A percentile compares a stretch with the other conserved stretches of the same genome.
phyloP scores from a whole-genome alignment of 2,797 vertebrate species.

The Lagocephalus sceleratus region DNA sequence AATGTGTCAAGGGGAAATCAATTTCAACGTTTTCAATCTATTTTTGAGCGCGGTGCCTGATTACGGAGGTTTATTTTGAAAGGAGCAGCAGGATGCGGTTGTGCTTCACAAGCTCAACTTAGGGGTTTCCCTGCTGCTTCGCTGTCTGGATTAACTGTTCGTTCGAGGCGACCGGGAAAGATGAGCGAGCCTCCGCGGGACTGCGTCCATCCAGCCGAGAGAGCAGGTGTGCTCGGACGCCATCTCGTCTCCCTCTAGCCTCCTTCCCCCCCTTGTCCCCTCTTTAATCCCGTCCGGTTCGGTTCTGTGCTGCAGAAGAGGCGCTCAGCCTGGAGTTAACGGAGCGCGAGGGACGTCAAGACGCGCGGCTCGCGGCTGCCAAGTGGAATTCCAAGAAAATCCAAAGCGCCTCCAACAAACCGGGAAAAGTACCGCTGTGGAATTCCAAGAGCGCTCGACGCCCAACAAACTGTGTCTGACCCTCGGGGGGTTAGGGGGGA shows the following conservation, averaged over 20 bases:
- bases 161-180: slow-evolving; percentile 39
- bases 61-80: slow-evolving; percentile 45
- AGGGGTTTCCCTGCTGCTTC: slow-evolving; percentile 5
- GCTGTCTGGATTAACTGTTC: slow-evolving; percentile 50
- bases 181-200: slow-evolving; percentile 39
- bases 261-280: not conserved
- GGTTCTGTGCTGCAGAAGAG: slow-evolving; percentile 31
- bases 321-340: slow-evolving; percentile 18
- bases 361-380: slow-evolving; percentile 5
- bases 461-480: slow-evolving; percentile 5
- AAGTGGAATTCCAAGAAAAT: slow-evolving; percentile 23
- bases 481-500: not conserved
- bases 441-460: slow-evolving; percentile 4
- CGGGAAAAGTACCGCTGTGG: not conserved
- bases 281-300: not conserved
- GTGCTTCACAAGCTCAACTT: rapidly evolving
- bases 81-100: slow-evolving; percentile 8
- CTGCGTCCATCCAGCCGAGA: slow-evolving; percentile 12
- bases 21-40: rapidly evolving
- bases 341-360: slow-evolving; percentile 11
- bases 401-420: slow-evolving; percentile 5
- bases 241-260: not conserved
- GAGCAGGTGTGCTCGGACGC: slow-evolving; percentile 13
- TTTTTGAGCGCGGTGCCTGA: no score
- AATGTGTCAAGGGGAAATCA: not conserved